Base-by-base conservation (phyloP, 2,888 invertebrate genomes). In the Achlya flavicornis region DNA sequence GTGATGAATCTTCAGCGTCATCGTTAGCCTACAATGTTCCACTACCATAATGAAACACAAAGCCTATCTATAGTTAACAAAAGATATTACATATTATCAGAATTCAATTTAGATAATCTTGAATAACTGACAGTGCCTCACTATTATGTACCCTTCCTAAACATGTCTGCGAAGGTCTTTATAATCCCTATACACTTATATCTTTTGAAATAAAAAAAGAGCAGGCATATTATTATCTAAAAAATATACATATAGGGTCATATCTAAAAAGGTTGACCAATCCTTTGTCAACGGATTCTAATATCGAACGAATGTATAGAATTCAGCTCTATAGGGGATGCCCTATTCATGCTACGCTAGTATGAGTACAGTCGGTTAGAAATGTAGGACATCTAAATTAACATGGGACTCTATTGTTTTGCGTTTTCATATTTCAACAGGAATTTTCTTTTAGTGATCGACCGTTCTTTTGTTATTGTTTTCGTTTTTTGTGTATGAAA, bases 251-350 rank as follows among this genome's bases (percentile, higher is more conserved):
- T 75, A 70, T 74, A 67, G 66, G 76, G 69, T 70, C 74, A 69
- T 62, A 76, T 79, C 81, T 83, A 80, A 87, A 87, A 90, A 88
- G 87, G 88, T 86, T 89, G 89, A 88, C 89, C 90, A 89, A 81
- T 83, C 87, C 86, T 89, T 91, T 91, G 90, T 91, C 83, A 83
- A 80, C 80, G 83, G 85, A 90, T 89, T 88, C 91, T 90, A 89
- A 91, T 91, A 91, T 87, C 85, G 83, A 79, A 83, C 79, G 80
- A 83, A 83, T 79, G 85, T 86, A 87, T 87, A 87, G 86, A 85
- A 83, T 79, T 74, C 75, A 76, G 73, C 78, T 79, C 80, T 82
- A 84, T 83, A 81, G 79, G 78, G 75, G 74, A 79, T 74, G 72
- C 80, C 79, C 87, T 83, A 88, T 90, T 90, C 85, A 87, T 81